These are phyloP conservation scores for Synanthedon vespiformis DNA, from an alignment of 2,888 invertebrate species.

Conservation along the genomic window DNA sequence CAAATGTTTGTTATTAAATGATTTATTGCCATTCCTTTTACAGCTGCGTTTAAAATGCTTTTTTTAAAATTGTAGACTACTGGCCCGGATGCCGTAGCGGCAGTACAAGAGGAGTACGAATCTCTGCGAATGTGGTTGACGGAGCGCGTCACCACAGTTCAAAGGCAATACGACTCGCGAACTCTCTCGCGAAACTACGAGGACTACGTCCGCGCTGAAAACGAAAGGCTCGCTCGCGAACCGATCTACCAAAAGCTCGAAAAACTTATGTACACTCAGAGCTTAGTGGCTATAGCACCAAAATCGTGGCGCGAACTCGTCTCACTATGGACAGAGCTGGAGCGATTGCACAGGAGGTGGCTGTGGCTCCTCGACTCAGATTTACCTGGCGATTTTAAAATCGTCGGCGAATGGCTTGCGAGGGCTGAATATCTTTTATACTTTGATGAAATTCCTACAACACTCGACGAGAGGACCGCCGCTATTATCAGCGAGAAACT, in stretches of 20 bases:
- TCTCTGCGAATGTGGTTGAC: conserved; percentile 85
- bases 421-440: conserved; percentile 85
- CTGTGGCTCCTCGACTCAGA: conserved; percentile 88
- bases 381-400: conserved; percentile 87
- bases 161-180: conserved; percentile 81
- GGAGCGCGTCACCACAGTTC: conserved; percentile 81
- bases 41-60: background rate
- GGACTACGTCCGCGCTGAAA: conserved; percentile 83
- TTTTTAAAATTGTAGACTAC: conserved; percentile 59
- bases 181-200: conserved; percentile 82
- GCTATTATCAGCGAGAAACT: conserved; percentile 87
- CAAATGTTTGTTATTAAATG: no score
- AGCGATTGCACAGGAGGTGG: conserved; percentile 85
- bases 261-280: conserved; percentile 83
- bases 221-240: conserved; percentile 80
- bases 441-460: conserved; percentile 84
- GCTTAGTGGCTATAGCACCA: conserved; percentile 82
- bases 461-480: conserved; percentile 90
- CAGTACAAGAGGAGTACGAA: conserved; percentile 85
- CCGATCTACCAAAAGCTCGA: conserved; percentile 82
- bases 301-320: conserved; percentile 90
- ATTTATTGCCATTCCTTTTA: background rate
- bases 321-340: conserved; percentile 83
- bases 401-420: conserved; percentile 90
- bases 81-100: conserved; percentile 78